Conservation (phyloP, 2,113 vertebrate species). For the Anolis sagrei region DNA sequence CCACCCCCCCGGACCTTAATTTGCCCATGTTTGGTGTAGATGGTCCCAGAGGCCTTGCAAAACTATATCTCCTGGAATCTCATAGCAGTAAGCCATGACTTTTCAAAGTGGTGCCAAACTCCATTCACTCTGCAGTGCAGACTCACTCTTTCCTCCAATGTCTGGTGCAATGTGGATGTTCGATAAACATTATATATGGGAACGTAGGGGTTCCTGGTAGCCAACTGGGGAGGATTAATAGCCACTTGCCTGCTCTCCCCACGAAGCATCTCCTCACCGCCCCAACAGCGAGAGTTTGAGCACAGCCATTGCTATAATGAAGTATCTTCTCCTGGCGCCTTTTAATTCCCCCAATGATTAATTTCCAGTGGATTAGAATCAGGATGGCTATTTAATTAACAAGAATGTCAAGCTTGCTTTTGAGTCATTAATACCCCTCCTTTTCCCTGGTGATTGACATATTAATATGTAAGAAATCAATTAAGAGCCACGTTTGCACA, state of each 20-base stretch:
- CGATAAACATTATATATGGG: no score
- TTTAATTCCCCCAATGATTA: conserved; percentile 76
- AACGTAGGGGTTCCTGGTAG: background rate
- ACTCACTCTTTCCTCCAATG: no score
- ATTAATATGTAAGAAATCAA: conserved; percentile 76
- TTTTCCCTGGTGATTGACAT: conserved; percentile 73
- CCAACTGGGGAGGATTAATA: background rate
- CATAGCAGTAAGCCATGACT: no score
- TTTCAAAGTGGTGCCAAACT: no score
- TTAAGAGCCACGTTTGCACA: conserved; percentile 44
- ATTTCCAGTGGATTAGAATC: conserved; percentile 74
- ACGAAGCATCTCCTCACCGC: no score
- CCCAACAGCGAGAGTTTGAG: conserved; percentile 16
- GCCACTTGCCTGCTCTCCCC: background rate
- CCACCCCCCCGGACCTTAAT: no score
- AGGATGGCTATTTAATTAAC: conserved; percentile 82
- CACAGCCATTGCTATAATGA: conserved; percentile 34
- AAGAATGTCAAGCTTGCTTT: conserved; percentile 78
- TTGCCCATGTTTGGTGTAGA: no score
- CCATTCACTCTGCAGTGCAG: no score
- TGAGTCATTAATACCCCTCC: conserved; percentile 72
- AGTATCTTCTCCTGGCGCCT: conserved; percentile 64
- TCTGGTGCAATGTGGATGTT: no score
- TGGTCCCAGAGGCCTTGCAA: no score
- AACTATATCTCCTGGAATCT: no score